Conservation (phyloP, 2,888 invertebrate genomes). For the Latrodectus hesperus region DNA sequence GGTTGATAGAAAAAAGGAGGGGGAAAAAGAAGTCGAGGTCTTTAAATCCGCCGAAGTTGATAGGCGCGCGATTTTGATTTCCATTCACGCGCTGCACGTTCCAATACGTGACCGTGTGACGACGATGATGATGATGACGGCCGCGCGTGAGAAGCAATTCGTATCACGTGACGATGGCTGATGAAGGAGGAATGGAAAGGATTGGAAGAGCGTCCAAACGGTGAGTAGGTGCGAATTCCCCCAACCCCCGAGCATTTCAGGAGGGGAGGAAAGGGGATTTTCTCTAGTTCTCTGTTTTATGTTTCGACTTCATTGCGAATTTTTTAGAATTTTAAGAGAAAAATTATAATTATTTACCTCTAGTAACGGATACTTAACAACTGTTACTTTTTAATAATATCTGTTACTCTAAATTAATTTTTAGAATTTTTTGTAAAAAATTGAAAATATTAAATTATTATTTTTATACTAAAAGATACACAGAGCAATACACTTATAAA, state of each 20-base stretch:
- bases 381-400: no score
- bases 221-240: slow-evolving; percentile 27
- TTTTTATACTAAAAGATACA: no score
- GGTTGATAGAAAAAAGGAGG: not conserved
- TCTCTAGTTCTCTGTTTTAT: no score
- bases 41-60: not conserved
- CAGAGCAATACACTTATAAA: no score
- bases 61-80: slow-evolving; percentile 14
- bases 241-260: not conserved
- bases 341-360: no score
- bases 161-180: slow-evolving; percentile 22
- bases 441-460: no score
- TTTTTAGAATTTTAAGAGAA: no score
- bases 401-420: no score
- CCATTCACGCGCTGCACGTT: slow-evolving; percentile 15
- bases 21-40: slow-evolving; percentile 1
- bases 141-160: not conserved
- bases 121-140: slow-evolving; percentile 5
- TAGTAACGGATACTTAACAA: no score
- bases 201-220: slow-evolving; percentile 13
- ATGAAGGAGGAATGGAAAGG: slow-evolving; percentile 13
- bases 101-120: slow-evolving; percentile 34
- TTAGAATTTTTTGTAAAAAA: no score
- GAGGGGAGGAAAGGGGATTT: no score
- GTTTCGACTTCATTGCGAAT: no score